phyloP scores from a whole-genome alignment of 2,797 vertebrate genomes.

The Chlorospingus flavigularis region DNA sequence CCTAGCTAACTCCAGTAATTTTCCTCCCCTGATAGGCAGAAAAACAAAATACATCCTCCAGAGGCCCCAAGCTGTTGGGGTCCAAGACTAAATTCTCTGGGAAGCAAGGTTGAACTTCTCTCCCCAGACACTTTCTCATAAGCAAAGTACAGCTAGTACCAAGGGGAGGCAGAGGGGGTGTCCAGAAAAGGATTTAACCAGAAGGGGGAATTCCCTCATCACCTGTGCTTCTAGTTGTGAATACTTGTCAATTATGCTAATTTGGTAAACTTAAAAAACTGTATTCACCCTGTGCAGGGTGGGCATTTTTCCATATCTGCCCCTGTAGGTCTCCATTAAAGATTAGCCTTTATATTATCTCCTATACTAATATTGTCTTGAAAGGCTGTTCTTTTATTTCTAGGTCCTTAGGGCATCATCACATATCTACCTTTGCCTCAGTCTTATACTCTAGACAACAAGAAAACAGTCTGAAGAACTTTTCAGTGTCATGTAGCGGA shows the following conservation, averaged over 20 bases:
- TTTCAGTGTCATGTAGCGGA: not conserved
- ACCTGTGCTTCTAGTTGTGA: not conserved
- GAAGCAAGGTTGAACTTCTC: not conserved
- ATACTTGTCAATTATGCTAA: not conserved
- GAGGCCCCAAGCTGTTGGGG: not conserved
- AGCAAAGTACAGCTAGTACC: not conserved
- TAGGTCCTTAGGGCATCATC: not conserved
- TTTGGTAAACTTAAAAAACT: not conserved
- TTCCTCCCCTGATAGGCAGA: not conserved
- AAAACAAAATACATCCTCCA: not conserved
- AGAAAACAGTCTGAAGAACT: not conserved
- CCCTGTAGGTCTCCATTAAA: not conserved
- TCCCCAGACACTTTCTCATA: not conserved
- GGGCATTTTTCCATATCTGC: not conserved
- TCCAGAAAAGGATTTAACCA: not conserved
- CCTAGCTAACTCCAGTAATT: not conserved
- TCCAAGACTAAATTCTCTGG: not conserved
- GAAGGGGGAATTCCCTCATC: not conserved
- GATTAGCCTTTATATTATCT: not conserved
- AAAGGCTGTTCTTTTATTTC: not conserved
- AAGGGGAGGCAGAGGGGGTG: accelerated
- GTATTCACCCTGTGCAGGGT: not conserved
- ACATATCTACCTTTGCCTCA: not conserved
- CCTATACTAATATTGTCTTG: not conserved
- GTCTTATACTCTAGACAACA: not conserved